Base-by-base conservation (phyloP, 2,888 invertebrate genomes). In the Teleiodes luculella region DNA sequence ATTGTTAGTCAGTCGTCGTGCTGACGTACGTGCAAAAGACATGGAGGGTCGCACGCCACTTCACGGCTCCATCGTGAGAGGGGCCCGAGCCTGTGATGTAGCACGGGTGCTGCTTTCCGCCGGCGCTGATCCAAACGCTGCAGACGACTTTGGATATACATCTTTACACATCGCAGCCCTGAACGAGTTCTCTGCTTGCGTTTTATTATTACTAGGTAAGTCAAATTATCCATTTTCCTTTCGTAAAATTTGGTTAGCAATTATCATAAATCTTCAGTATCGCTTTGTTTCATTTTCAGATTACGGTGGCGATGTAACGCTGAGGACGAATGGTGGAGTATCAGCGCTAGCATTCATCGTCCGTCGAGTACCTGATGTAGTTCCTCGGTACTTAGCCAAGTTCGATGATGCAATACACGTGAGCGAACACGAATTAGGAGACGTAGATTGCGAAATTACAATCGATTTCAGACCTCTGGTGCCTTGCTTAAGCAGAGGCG, bases 81-180 rank as follows among this genome's bases (percentile, higher is more conserved):
- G 95, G 35, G 93, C 94, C 0, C 78, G 93, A 16, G 92, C 92
- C 0, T 92, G 93, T 57, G 95, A 95, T 61, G 94, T 94, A 54
- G 94, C 95, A 4, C 85, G 92, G 56, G 73, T 93, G 0, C 77
- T 95, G 2, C 77, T 95, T 13, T 90, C 90, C 16, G 92, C 91
- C 0, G 94, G 94, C 0, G 94, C 94, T 0, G 91, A 93, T 69
- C 93, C 95, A 1, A 96, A 96, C 75, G 92, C 92, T 62, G 90
- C 95, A 0, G 96, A 96, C 69, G 91, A 92, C 62, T 95, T 94
- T 67, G 96, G 96, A n/a, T 96, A 96, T 70, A 95, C 96, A 0
- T 94, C 96, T 0, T 78, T 96, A 31, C 96, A 96, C 72, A 92
- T 96, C 43, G 96, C 96, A 0, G 96, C 96, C 0, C 83, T 96